phyloP scores from a whole-genome alignment of 2,888 invertebrate species.

The Empis livida region DNA sequence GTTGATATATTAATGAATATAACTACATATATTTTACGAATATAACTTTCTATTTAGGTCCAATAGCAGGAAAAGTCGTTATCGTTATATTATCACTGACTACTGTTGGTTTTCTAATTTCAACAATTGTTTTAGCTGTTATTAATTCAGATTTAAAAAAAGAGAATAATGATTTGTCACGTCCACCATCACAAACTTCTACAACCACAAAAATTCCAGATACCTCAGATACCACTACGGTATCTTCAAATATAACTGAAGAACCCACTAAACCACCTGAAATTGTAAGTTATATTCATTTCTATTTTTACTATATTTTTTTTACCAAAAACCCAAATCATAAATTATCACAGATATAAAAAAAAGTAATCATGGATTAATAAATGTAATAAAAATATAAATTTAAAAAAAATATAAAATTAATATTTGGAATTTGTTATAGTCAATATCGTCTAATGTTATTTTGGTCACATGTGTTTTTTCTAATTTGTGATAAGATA shows the following conservation, averaged over 20 bases:
- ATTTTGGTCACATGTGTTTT: no score
- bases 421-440: no score
- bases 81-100: constrained; percentile 24
- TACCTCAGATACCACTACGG: constrained; percentile 9
- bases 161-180: constrained; percentile 22
- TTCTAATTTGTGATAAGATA: no score
- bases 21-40: no score
- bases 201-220: constrained; percentile 13
- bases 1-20: no score
- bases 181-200: constrained; percentile 13
- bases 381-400: no score
- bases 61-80: constrained; percentile 21
- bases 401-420: no score
- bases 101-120: constrained; percentile 36
- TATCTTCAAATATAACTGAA: constrained; percentile 3
- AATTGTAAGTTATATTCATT: not conserved
- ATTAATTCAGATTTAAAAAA: constrained; percentile 26
- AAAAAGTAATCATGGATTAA: no score
- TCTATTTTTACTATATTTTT: no score
- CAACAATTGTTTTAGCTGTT: constrained; percentile 42
- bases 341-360: no score
- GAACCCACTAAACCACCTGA: not conserved
- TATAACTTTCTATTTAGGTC: not conserved
- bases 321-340: no score
- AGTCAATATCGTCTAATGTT: no score